Evolutionary conservation across 2,113 vertebrate genomes (phyloP).

Genomic region (Anoura caudifer): DNA sequence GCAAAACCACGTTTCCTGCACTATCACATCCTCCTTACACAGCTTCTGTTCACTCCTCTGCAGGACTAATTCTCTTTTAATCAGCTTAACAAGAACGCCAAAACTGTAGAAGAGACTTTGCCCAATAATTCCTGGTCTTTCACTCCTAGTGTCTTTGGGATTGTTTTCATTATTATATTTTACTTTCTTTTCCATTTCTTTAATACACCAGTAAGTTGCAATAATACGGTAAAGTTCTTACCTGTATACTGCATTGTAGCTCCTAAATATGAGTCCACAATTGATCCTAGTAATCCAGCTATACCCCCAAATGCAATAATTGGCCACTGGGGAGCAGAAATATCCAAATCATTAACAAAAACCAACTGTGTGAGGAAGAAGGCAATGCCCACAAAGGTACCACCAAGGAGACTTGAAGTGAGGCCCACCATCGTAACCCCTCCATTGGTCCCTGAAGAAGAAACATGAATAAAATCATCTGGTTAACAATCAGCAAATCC

Average conservation of each 20-base stretch:
- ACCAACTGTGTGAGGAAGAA: conserved; percentile 90
- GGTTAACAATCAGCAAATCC: neutral
- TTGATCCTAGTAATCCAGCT: conserved; percentile 93
- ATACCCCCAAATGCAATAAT: conserved; percentile 87
- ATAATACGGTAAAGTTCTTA: conserved; percentile 68
- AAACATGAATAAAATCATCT: neutral
- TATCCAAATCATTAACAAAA: conserved; percentile 87
- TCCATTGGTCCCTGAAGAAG: conserved; percentile 93
- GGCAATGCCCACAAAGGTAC: conserved; percentile 86
- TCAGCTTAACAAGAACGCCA: conserved; percentile 1
- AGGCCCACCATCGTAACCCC: conserved; percentile 91
- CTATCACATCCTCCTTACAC: neutral
- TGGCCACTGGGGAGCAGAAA: conserved; percentile 94
- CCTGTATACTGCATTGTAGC: conserved; percentile 97
- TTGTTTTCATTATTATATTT: neutral
- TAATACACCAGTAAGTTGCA: neutral
- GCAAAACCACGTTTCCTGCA: neutral
- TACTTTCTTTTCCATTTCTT: conserved; percentile 14
- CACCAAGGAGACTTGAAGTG: conserved; percentile 90
- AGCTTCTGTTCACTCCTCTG: neutral
- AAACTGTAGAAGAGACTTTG: neutral
- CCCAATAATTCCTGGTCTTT: neutral
- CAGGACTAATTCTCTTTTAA: neutral
- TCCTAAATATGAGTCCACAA: conserved; percentile 95
- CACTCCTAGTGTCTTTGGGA: neutral